A percentile compares a stretch with the other conserved stretches of the same genome.
These are phyloP conservation scores for Mastomys coucha DNA, from an alignment of 2,113 vertebrate genomes.

Conservation along the genomic window DNA sequence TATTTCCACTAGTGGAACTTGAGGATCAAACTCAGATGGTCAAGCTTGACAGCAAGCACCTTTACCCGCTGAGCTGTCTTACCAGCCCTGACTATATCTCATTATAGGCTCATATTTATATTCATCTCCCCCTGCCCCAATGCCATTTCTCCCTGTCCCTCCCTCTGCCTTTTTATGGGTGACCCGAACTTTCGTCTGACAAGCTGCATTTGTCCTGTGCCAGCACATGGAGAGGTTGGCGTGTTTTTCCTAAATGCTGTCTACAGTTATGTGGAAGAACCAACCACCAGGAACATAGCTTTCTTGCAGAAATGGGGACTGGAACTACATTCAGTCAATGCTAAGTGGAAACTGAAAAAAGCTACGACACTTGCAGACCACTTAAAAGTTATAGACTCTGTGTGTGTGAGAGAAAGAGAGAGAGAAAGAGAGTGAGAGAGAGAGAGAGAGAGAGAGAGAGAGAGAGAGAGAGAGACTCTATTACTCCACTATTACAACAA, in stretches of 20 bases:
- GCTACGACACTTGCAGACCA: neutral
- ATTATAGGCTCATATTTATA: neutral
- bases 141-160: neutral
- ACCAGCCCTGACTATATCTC: neutral
- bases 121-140: neutral
- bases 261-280: neutral
- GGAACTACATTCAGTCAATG: neutral
- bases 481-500: too few relatives aligned
- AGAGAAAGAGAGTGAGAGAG: too few relatives aligned
- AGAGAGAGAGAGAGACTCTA: too few relatives aligned
- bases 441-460: too few relatives aligned
- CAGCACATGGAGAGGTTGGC: neutral
- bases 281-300: neutral
- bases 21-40: neutral
- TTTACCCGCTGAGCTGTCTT: neutral
- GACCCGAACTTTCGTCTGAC: accelerated
- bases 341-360: slow-evolving; percentile 20
- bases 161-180: neutral
- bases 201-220: neutral
- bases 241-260: neutral
- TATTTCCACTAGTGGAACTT: neutral
- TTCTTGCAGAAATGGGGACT: slow-evolving; percentile 27
- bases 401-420: too few relatives aligned
- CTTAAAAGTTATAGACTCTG: accelerated
- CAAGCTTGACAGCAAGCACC: neutral